Evolutionary conservation across 2,797 vertebrate genomes (phyloP).

Genomic region (Falco berigora): DNA sequence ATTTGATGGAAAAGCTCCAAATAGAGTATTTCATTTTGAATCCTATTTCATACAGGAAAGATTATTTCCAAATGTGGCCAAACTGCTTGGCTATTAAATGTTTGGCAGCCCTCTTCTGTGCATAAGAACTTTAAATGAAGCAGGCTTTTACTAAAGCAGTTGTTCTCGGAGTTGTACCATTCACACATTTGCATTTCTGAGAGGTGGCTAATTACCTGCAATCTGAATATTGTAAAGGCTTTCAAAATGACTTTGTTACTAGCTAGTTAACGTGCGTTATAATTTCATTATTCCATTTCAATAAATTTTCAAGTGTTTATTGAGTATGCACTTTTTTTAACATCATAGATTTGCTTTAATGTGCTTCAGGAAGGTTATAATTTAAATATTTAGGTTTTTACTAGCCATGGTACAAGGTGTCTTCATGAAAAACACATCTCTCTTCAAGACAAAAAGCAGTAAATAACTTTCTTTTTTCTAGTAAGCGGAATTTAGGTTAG

Average conservation of each 20-base stretch:
- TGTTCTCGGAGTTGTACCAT: background rate
- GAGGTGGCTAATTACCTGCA: slow-evolving; percentile 43
- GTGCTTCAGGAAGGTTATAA: background rate
- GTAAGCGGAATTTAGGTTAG: background rate
- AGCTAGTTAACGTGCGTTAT: background rate
- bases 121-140: background rate
- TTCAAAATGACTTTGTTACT: background rate
- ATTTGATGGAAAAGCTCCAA: slow-evolving; percentile 39
- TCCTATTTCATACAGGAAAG: slow-evolving; percentile 39
- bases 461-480: background rate
- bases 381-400: background rate
- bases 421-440: background rate
- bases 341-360: background rate
- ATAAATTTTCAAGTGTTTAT: slow-evolving; percentile 7
- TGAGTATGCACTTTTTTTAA: background rate
- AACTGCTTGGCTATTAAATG: background rate
- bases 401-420: background rate
- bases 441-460: background rate
- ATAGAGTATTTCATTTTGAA: slow-evolving; percentile 39
- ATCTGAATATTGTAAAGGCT: slow-evolving; percentile 20
- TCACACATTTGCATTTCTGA: slow-evolving; percentile 46
- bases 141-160: background rate
- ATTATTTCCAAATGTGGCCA: slow-evolving; percentile 63
- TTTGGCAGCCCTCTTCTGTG: slow-evolving; percentile 3
- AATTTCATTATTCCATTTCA: slow-evolving; percentile 22